Evolutionary conservation across 2,113 vertebrate species (phyloP), one percentile per base, ranked within the genome.

Genomic region (Aegithalos caudatus): DNA sequence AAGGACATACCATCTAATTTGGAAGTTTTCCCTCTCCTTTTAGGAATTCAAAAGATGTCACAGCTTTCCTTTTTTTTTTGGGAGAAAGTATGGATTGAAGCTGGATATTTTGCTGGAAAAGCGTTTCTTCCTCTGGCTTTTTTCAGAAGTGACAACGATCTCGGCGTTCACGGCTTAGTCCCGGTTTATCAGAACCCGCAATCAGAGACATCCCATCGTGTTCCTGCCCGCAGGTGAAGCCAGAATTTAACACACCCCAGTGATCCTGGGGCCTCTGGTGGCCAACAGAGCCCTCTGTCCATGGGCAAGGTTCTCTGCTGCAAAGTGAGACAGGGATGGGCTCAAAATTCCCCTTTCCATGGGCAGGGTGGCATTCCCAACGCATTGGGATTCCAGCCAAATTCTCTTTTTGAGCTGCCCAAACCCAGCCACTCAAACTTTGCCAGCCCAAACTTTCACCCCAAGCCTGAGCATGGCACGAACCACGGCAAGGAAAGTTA

Each of bases 401-500:
- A 19, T 70, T 92, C 88, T 67, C 82, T 29, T 91, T 92, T 79
- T 53, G 53, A 42, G 58, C 10, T 29, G 45, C 71, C 92, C 82
- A 48, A 80, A 79, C 50, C 53, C 65, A 94, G 70, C 24, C 85
- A 64, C 90, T 66, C 88, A 50, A 96, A 97, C 78, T 96, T 94
- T 42, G 87, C 62, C 79, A n/a, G 33, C 42, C 31, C 85, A 78
- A 76, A 91, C 44, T 65, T 90, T 50, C 73, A 58, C 61, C 65
- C 69, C 81, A 76, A 88, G 95, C 19, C 22, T 22, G 35, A 42
- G 58, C 79, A 2, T 45, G 92, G 94, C 53, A 25, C 19, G 83
- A 90, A 91, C 87, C 85, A 17, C n/a, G 93, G 95, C 93, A 93
- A 29, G 24, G 61, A 60, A 94, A 98, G 94, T 96, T 92, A 96